These are phyloP conservation scores for Catalaphyllia jardinei DNA, from an alignment of 64 coral and sea anemone species.

Conservation along the genomic window DNA sequence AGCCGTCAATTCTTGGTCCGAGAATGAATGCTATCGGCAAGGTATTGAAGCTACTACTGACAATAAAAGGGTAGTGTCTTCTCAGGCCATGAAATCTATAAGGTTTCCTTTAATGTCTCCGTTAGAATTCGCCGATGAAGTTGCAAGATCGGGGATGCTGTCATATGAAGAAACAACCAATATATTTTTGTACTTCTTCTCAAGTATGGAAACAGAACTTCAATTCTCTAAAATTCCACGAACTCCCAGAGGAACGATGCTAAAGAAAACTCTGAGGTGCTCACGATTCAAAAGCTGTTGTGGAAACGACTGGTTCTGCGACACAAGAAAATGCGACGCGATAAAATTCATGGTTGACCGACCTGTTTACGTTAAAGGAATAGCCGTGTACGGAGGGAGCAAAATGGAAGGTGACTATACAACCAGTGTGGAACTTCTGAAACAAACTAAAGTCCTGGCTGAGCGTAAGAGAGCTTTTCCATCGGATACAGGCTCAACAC, in stretches of 20 bases:
- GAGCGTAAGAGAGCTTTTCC: constrained; percentile 71
- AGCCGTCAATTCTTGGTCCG: constrained; percentile 71
- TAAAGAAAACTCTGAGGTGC: constrained; percentile 61
- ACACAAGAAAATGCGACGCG: constrained; percentile 85
- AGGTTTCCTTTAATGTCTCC: constrained; percentile 82
- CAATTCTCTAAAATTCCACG: constrained; percentile 71
- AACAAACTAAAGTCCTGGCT: constrained; percentile 66
- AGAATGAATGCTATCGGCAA: constrained; percentile 58
- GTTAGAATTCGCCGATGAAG: constrained; percentile 89
- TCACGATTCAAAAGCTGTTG: constrained; percentile 88
- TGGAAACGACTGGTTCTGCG: constrained; percentile 92
- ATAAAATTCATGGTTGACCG: constrained; percentile 84
- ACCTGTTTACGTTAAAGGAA: constrained; percentile 63
- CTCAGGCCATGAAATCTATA: constrained; percentile 79
- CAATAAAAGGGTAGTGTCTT: constrained; percentile 67
- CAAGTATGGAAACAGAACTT: constrained; percentile 68
- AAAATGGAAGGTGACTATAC: constrained; percentile 78
- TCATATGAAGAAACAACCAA: constrained; percentile 81
- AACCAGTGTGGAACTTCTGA: constrained; percentile 44
- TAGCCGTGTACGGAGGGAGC: constrained; percentile 77
- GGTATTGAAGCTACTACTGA: constrained; percentile 42
- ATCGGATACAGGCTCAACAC: constrained; percentile 53
- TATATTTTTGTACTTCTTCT: constrained; percentile 85
- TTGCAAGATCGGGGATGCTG: constrained; percentile 75
- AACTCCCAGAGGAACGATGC: constrained; percentile 27